These are phyloP conservation scores for Adelges cooleyi DNA, from an alignment of 1,140 invertebrate genomes.

Conservation along the genomic window DNA sequence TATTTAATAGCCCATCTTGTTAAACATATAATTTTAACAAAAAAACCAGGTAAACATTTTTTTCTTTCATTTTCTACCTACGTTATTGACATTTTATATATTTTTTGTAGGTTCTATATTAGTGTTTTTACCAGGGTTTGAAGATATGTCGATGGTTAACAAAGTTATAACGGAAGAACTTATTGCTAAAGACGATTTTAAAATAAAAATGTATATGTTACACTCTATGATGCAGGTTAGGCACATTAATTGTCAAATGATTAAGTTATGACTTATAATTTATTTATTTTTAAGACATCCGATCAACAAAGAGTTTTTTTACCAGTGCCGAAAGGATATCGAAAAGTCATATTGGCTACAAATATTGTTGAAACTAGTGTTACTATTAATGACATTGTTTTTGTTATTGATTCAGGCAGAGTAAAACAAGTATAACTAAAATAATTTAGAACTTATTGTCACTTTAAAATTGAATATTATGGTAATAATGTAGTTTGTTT, in stretches of 20 bases:
- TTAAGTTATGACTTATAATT: neutral
- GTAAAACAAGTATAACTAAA: conserved; percentile 27
- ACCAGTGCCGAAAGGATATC: conserved; percentile 13
- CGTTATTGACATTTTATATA: neutral
- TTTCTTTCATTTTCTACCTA: no score
- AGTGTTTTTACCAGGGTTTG: conserved; percentile 30
- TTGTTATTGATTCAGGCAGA: conserved; percentile 54
- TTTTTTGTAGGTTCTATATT: conserved; percentile 29
- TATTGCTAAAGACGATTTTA: conserved; percentile 21
- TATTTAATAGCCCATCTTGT: conserved; percentile 15
- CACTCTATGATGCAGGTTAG: conserved; percentile 27
- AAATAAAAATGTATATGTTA: conserved; percentile 22
- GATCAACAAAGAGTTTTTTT: conserved; percentile 29
- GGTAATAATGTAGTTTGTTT: conserved; percentile 22
- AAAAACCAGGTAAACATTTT: neutral
- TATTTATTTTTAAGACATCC: conserved; percentile 25
- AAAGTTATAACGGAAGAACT: conserved; percentile 21
- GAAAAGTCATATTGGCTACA: conserved; percentile 57
- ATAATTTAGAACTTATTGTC: neutral
- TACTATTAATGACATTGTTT: conserved; percentile 81
- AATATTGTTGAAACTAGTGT: conserved; percentile 77
- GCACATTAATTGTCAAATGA: no score
- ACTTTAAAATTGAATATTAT: neutral
- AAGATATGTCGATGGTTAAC: conserved; percentile 29
- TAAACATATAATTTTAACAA: conserved; percentile 23